phyloP scores from a whole-genome alignment of 2,113 vertebrate genomes.

The Forbesichthys agassizii region DNA sequence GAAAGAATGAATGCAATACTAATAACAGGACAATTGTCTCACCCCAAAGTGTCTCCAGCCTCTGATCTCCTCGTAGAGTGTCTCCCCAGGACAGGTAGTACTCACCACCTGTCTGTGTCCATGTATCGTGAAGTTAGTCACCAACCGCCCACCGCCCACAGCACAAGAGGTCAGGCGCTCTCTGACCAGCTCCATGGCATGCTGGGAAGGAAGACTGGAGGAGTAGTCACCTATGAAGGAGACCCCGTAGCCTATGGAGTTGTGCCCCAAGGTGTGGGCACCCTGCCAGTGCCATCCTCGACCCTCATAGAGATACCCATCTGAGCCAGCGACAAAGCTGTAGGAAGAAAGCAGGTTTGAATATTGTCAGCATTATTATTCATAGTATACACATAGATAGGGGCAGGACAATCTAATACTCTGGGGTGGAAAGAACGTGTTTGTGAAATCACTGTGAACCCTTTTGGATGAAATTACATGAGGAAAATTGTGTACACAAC shows the following conservation, averaged over 20 bases:
- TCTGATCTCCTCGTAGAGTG: constrained; percentile 78
- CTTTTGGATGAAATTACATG: no score
- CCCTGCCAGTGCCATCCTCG: constrained; percentile 86
- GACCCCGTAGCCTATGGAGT: constrained; percentile 82
- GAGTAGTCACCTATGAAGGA: constrained; percentile 85
- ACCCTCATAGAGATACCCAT: constrained; percentile 88
- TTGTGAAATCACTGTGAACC: no score
- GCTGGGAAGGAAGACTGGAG: constrained; percentile 56
- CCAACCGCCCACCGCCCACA: constrained; percentile 50
- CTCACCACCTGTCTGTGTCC: constrained; percentile 84
- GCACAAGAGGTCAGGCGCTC: constrained; percentile 79
- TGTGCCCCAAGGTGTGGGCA: constrained; percentile 86
- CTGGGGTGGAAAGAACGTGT: no score
- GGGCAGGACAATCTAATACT: no score
- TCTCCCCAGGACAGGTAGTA: constrained; percentile 83
- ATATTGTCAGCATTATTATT: background rate
- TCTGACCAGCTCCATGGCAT: constrained; percentile 73
- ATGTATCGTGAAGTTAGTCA: constrained; percentile 64
- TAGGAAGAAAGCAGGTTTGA: background rate
- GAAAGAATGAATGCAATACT: background rate
- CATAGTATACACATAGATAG: background rate
- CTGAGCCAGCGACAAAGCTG: constrained; percentile 87
- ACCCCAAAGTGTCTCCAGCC: constrained; percentile 79
- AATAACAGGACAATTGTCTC: background rate
- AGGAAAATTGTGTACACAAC: no score